A percentile compares a stretch with the other conserved stretches of the same genome.
Conservation (phyloP, 2,797 vertebrate species). For the Aselliscus stoliczkanus region DNA sequence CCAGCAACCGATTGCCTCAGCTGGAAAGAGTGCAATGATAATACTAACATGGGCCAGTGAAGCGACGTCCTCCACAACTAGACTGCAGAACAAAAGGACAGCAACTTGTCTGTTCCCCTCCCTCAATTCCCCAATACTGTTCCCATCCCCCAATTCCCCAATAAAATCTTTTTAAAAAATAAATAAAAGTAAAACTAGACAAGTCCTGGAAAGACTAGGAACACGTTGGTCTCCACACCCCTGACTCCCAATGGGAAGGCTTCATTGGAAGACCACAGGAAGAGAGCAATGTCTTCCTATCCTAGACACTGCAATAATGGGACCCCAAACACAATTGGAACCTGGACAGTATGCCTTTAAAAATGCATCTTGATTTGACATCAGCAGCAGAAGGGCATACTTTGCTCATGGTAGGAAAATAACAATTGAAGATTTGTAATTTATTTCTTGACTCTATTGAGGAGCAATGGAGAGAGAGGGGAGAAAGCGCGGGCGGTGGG, state of each 20-base stretch:
- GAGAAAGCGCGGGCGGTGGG: rapidly evolving
- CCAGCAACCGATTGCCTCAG: no score
- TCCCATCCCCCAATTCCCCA: no score
- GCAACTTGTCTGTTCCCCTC: no score
- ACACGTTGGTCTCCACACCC: background rate
- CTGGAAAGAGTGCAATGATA: no score
- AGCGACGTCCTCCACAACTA: no score
- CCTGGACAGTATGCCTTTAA: background rate
- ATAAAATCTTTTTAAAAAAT: no score
- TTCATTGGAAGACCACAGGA: rapidly evolving
- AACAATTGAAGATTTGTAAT: background rate
- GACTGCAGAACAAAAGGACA: no score
- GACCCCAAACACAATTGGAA: background rate
- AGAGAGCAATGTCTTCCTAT: rapidly evolving
- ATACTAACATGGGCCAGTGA: no score
- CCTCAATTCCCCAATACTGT: no score
- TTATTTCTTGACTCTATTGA: background rate
- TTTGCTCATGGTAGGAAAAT: background rate
- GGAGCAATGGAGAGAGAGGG: background rate
- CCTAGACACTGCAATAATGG: rapidly evolving
- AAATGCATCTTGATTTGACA: background rate
- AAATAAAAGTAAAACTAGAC: background rate
- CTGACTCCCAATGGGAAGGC: background rate
- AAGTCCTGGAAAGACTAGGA: background rate
- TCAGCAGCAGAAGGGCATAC: background rate